phyloP scores from a whole-genome alignment of 2,888 invertebrate species.

The Argyresthia albistria region DNA sequence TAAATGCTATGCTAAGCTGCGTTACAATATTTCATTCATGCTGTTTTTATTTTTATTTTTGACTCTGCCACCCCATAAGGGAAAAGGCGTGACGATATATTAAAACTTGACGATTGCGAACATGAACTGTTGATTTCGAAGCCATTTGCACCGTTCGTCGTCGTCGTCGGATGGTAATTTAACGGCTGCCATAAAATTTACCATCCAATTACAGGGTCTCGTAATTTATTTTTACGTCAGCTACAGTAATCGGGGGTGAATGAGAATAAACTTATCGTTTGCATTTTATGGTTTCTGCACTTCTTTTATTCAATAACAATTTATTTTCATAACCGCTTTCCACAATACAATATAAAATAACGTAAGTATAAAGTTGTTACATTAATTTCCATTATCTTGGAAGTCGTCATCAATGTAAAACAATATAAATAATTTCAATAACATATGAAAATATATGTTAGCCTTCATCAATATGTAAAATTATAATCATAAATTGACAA shows the following conservation, averaged over 20 bases:
- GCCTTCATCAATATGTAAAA: conserved; percentile 8
- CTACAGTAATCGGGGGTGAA: conserved; percentile 26
- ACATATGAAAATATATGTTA: no score
- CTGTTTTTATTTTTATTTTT: no score
- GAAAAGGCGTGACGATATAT: not conserved
- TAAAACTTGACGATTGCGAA: not conserved
- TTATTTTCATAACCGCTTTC: not conserved
- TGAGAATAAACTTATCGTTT: conserved; percentile 22
- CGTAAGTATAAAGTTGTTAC: no score
- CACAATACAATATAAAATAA: no score
- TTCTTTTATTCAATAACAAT: not conserved
- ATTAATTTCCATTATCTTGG: no score
- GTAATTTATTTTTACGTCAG: conserved; percentile 43
- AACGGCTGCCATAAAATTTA: conserved; percentile 43
- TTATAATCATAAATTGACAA: not conserved
- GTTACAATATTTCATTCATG: no score
- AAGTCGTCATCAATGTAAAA: no score
- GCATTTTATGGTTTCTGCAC: not conserved
- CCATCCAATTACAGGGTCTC: conserved; percentile 38
- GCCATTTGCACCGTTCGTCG: conserved; percentile 39
- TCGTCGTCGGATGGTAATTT: conserved; percentile 51
- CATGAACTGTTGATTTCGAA: conserved; percentile 32
- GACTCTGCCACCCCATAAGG: no score
- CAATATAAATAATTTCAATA: no score
- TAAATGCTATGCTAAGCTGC: no score